Evolutionary conservation across 2,113 vertebrate genomes (phyloP).

Genomic region (Chaetorhynchus papuensis): DNA sequence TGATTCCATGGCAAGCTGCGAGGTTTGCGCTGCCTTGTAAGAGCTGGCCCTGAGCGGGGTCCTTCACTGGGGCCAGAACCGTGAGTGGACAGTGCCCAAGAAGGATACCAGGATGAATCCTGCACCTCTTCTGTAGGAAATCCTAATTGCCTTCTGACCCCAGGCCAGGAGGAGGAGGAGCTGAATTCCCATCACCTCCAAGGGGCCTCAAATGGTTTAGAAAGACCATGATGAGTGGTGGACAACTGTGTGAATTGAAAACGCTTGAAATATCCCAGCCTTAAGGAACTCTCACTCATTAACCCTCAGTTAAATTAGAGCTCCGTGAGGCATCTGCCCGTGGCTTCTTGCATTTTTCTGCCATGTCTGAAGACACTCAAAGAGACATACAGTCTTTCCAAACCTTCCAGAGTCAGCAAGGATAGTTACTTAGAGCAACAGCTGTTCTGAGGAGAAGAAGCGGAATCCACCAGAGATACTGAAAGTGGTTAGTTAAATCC

Average conservation of each 20-base stretch:
- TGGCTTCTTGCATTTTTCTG: background rate
- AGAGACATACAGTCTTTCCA: background rate
- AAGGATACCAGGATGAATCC: background rate
- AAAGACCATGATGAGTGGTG: background rate
- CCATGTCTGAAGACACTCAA: background rate
- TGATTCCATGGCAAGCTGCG: background rate
- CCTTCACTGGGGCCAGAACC: background rate
- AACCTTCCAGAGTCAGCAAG: background rate
- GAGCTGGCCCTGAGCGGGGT: background rate
- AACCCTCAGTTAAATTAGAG: background rate
- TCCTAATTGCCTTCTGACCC: background rate
- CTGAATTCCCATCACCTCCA: background rate
- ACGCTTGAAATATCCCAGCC: background rate
- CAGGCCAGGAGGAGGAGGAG: background rate
- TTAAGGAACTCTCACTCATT: background rate
- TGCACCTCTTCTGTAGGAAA: background rate
- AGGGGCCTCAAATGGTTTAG: background rate
- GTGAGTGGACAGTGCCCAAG: background rate
- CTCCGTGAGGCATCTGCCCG: background rate
- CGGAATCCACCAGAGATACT: background rate
- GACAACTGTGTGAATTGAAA: background rate
- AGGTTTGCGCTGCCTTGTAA: background rate
- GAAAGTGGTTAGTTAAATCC: background rate
- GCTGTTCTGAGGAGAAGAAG: background rate
- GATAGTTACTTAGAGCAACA: background rate